These are phyloP conservation scores for Babyrousa celebensis DNA, from an alignment of 2,797 vertebrate species.

Conservation along the genomic window DNA sequence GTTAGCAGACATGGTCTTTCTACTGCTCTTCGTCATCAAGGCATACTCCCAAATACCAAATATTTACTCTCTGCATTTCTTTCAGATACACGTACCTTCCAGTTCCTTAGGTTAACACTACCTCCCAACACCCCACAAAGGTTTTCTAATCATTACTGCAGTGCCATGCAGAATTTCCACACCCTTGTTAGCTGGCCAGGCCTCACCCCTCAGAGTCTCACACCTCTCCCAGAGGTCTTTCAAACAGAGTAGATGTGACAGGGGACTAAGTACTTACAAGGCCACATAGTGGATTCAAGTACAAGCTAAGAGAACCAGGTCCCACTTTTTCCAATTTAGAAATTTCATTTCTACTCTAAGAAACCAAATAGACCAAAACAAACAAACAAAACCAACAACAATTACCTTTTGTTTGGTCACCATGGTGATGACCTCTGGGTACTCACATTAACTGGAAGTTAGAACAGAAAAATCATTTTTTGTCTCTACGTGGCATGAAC, in stretches of 20 bases:
- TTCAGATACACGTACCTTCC: background rate
- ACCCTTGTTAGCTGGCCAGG: background rate
- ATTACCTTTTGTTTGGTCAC: background rate
- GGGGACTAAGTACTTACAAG: background rate
- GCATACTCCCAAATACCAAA: background rate
- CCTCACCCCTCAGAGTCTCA: background rate
- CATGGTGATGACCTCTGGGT: background rate
- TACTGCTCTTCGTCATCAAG: background rate
- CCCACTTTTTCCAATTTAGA: background rate
- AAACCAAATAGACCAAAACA: conserved; percentile 3
- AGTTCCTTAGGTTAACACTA: background rate
- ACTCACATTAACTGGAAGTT: background rate
- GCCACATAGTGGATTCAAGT: background rate
- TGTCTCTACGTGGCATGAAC: background rate
- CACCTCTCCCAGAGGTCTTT: background rate
- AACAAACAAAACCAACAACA: background rate
- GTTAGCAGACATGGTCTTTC: background rate
- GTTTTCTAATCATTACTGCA: background rate
- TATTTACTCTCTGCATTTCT: background rate
- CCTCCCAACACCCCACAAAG: background rate
- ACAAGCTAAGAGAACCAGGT: background rate
- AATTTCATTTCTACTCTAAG: background rate
- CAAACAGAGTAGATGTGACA: background rate
- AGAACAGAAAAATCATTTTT: background rate
- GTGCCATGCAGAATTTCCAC: background rate